These are phyloP conservation scores for Mesembrinibis cayennensis DNA, from an alignment of 2,113 vertebrate species.

Conservation along the genomic window DNA sequence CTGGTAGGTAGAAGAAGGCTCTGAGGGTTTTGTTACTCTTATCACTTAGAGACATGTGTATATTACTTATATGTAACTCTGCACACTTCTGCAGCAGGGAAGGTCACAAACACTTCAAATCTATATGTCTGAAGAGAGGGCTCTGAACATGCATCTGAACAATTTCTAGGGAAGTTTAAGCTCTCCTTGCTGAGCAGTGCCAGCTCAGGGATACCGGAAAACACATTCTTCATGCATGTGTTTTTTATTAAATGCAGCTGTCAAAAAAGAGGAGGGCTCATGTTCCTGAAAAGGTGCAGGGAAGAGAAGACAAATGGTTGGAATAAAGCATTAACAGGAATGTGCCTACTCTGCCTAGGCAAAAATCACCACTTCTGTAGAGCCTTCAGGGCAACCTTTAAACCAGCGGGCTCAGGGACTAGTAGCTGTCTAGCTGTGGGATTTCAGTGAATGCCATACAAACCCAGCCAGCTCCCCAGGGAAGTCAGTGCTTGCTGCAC, in stretches of 20 bases:
- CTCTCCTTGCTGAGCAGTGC: neutral
- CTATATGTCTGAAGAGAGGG: neutral
- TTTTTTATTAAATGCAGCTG: constrained; percentile 50
- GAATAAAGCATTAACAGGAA: constrained; percentile 1
- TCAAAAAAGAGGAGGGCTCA: constrained; percentile 27
- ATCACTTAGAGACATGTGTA: neutral
- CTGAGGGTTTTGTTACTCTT: neutral
- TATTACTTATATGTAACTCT: neutral
- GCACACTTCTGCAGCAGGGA: neutral
- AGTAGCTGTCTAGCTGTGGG: neutral
- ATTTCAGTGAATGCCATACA: neutral
- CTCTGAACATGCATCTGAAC: neutral
- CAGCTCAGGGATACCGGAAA: constrained; percentile 15
- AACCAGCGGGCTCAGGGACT: neutral
- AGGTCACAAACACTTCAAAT: neutral
- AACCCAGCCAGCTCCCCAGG: neutral
- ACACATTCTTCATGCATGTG: constrained; percentile 25
- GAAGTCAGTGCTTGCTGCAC: neutral
- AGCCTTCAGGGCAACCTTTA: neutral
- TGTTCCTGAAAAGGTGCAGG: constrained; percentile 33
- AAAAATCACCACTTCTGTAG: constrained; percentile 6
- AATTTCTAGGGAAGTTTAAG: constrained; percentile 2
- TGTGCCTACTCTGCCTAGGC: neutral
- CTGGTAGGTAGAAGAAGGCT: neutral
- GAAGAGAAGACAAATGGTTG: constrained; percentile 27